phyloP scores from a whole-genome alignment of 2,797 vertebrate species.

The Lophotriccus pileatus region DNA sequence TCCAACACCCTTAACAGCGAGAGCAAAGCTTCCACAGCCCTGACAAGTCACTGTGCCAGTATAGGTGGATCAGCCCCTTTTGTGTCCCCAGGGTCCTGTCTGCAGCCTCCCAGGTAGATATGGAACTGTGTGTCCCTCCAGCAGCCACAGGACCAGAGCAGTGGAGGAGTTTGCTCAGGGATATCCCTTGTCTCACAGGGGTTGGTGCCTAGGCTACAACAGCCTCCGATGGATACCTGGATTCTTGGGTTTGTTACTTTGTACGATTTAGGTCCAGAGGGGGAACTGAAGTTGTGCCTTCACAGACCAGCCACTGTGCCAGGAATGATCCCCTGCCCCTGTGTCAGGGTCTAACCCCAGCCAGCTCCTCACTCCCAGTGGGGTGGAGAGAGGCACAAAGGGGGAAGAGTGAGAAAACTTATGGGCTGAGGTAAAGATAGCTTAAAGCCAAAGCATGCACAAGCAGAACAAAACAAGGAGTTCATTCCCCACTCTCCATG shows the following conservation, averaged over 20 bases:
- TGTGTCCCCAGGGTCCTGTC: neutral
- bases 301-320: fast-evolving
- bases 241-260: neutral
- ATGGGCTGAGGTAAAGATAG: neutral
- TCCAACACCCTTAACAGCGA: fast-evolving
- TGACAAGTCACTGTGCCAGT: neutral
- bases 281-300: neutral
- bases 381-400: neutral
- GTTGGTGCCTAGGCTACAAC: neutral
- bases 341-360: neutral
- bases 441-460: neutral
- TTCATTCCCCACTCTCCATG: neutral
- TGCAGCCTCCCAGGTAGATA: neutral
- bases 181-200: neutral
- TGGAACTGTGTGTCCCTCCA: neutral
- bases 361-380: neutral
- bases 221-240: neutral
- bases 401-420: neutral
- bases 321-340: fast-evolving
- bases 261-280: neutral
- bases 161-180: neutral
- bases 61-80: neutral
- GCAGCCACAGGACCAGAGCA: neutral
- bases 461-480: neutral
- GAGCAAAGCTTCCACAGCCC: neutral